Percentiles rank a stretch among this genome's conserved stretches.
phyloP scores from a whole-genome alignment of 2,888 invertebrate species.

The Pocota personata region DNA sequence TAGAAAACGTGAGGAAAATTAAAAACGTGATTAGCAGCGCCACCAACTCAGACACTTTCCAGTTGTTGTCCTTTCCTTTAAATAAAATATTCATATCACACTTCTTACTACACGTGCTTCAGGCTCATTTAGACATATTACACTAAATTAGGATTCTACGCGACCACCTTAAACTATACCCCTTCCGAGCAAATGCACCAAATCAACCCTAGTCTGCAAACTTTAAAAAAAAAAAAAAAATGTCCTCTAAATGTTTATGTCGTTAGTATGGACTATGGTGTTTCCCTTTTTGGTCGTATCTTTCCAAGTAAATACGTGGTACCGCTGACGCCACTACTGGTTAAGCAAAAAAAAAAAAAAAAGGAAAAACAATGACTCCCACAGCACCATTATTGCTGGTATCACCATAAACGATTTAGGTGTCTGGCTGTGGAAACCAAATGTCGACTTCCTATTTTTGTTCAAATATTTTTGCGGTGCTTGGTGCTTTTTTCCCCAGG shows the following conservation, averaged over 20 bases:
- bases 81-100: conserved; percentile 14
- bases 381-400: conserved; percentile 55
- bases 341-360: conserved; percentile 16
- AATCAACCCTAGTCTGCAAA: conserved; percentile 29
- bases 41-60: background rate
- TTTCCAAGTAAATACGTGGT: conserved; percentile 28
- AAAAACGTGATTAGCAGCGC: background rate
- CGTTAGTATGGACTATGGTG: conserved; percentile 34
- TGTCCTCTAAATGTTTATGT: conserved; percentile 54
- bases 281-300: conserved; percentile 16
- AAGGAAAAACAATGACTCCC: conserved; percentile 52
- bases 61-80: background rate
- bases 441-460: conserved; percentile 59
- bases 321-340: conserved; percentile 44
- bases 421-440: conserved; percentile 64
- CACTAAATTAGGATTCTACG: conserved; percentile 4
- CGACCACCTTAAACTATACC: background rate
- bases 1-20: background rate
- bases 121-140: conserved; percentile 1
- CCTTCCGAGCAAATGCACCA: background rate
- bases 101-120: background rate
- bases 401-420: conserved; percentile 68
- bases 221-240: conserved; percentile 19
- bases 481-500: conserved; percentile 20
- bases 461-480: conserved; percentile 59